Evolutionary conservation across 1,140 invertebrate species (phyloP).

Genomic region (Calycopis cecrops): DNA sequence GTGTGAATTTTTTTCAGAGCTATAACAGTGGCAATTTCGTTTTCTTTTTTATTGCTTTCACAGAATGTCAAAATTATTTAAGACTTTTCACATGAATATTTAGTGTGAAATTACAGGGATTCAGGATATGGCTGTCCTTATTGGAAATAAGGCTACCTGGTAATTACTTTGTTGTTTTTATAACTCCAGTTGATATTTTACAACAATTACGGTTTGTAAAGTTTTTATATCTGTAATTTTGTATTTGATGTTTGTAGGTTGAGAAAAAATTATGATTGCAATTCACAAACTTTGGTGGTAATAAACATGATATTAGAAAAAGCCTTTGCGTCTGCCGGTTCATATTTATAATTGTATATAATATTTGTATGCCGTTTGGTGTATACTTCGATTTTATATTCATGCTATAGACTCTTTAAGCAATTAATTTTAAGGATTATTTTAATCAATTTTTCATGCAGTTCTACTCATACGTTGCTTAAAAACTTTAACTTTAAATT

Average conservation of each 20-base stretch:
- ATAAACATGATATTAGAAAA: neutral
- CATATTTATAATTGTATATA: no score
- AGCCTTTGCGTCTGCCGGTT: no score
- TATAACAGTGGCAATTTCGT: no score
- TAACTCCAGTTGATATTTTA: neutral
- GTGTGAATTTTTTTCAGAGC: neutral
- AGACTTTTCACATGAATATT: neutral
- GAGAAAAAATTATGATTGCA: neutral
- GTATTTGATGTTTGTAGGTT: neutral
- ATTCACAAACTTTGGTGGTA: constrained; percentile 1
- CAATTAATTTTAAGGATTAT: no score
- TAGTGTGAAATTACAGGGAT: constrained; percentile 11
- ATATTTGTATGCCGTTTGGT: no score
- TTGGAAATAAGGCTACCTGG: constrained; percentile 29
- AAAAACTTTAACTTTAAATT: no score
- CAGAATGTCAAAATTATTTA: neutral
- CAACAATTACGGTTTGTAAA: neutral
- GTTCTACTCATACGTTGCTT: no score
- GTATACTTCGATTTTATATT: no score
- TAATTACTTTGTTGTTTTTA: constrained; percentile 4
- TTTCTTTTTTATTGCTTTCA: constrained; percentile 7
- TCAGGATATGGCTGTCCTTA: constrained; percentile 40
- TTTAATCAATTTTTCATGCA: no score
- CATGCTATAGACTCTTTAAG: no score
- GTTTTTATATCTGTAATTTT: constrained; percentile 9